phyloP scores from a whole-genome alignment of 1,140 invertebrate genomes.

The Procambarus virginalis region DNA sequence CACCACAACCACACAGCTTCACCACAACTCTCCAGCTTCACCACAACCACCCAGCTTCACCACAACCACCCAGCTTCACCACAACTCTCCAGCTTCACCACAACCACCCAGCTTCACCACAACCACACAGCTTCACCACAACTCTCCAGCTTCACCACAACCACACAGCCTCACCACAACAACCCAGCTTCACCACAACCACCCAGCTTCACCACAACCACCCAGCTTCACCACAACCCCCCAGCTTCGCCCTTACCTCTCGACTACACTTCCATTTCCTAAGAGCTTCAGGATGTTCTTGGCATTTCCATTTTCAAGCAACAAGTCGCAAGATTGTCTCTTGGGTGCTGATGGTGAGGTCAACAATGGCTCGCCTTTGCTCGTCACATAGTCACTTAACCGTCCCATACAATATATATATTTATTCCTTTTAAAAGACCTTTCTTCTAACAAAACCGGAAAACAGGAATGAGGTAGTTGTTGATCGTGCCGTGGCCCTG shows the following conservation, averaged over 20 bases:
- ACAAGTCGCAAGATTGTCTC: not conserved
- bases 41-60: no score
- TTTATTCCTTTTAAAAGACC: not conserved
- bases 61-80: no score
- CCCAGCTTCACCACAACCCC: no score
- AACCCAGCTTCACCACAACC: no score
- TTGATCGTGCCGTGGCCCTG: slow-evolving; percentile 36
- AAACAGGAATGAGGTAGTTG: slow-evolving; percentile 60
- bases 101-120: no score
- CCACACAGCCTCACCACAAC: no score
- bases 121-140: no score
- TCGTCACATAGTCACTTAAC: not conserved
- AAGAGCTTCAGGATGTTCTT: not conserved
- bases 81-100: no score
- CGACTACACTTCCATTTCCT: not conserved
- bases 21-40: no score
- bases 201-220: no score
- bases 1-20: no score
- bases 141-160: no score
- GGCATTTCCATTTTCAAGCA: slow-evolving; percentile 4
- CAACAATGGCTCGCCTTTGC: not conserved
- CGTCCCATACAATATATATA: not conserved
- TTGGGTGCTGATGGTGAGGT: not conserved
- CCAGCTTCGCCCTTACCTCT: not conserved
- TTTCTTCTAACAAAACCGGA: slow-evolving; percentile 11